These are phyloP conservation scores for Lepeophtheirus salmonis DNA, from an alignment of 1,140 invertebrate genomes.

Conservation along the genomic window DNA sequence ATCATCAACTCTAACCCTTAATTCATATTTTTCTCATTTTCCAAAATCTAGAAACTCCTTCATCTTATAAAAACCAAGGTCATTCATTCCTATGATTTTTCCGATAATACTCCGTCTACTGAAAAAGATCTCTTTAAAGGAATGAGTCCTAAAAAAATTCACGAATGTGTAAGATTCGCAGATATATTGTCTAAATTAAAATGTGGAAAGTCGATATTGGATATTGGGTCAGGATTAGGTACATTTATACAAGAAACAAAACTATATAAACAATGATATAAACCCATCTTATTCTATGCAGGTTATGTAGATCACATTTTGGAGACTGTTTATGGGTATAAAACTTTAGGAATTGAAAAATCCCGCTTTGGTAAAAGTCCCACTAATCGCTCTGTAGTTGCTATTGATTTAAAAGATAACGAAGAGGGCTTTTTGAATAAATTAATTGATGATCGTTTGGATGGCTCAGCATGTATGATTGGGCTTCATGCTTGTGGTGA, in stretches of 20 bases:
- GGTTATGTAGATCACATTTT: neutral
- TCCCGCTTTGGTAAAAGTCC: neutral
- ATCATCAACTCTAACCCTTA: too few relatives aligned
- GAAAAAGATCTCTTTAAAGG: neutral
- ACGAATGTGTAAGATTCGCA: neutral
- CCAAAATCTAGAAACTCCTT: neutral
- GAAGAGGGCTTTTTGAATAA: neutral
- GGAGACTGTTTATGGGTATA: neutral
- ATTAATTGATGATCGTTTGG: neutral
- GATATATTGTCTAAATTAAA: neutral
- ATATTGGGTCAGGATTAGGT: constrained; percentile 34
- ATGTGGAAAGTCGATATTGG: constrained; percentile 1
- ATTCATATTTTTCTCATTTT: neutral
- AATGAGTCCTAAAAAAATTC: neutral
- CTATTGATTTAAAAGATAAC: neutral
- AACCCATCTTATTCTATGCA: neutral
- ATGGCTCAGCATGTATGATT: constrained; percentile 32
- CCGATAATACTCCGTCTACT: neutral
- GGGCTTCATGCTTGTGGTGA: constrained; percentile 68
- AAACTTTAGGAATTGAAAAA: neutral
- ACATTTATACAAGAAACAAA: constrained; percentile 26
- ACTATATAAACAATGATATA: neutral
- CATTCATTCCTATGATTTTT: neutral
- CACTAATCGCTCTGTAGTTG: neutral
- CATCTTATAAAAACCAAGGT: neutral